Percentiles rank a stretch among this genome's conserved stretches.
These are phyloP conservation scores for Psylliodes chrysocephalus DNA, from an alignment of 2,888 invertebrate genomes.

Conservation along the genomic window DNA sequence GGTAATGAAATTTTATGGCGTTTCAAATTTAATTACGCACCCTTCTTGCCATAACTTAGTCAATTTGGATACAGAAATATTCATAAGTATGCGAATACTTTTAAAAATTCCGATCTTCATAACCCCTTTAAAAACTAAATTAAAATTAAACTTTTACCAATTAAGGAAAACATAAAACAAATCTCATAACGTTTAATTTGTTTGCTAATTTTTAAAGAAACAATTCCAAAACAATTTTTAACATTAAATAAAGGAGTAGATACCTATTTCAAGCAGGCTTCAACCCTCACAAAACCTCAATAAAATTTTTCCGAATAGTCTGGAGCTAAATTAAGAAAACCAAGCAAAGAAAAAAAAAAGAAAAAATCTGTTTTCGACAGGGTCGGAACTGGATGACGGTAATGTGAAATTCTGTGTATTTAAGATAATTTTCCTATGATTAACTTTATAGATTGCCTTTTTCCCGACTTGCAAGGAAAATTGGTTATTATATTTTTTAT, in stretches of 20 bases:
- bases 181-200: slow-evolving; percentile 17
- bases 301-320: slow-evolving; percentile 29
- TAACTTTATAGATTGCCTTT: no score
- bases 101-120: no score
- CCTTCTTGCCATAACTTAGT: no score
- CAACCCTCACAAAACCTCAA: slow-evolving; percentile 23
- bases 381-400: background rate
- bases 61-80: no score
- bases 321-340: slow-evolving; percentile 28
- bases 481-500: no score
- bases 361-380: slow-evolving; percentile 7
- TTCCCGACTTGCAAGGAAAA: no score
- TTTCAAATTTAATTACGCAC: no score
- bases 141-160: slow-evolving; percentile 8
- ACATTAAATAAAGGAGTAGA: slow-evolving; percentile 18
- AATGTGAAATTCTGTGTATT: no score
- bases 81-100: no score
- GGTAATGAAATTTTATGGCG: no score
- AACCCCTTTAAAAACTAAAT: background rate
- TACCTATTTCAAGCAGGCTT: slow-evolving; percentile 16
- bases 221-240: slow-evolving; percentile 28
- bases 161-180: slow-evolving; percentile 15
- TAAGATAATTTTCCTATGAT: no score
- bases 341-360: slow-evolving; percentile 24
- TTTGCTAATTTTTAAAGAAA: slow-evolving; percentile 16